Evolutionary conservation across 2,113 vertebrate genomes (phyloP).

Genomic region (Piaya cayana): DNA sequence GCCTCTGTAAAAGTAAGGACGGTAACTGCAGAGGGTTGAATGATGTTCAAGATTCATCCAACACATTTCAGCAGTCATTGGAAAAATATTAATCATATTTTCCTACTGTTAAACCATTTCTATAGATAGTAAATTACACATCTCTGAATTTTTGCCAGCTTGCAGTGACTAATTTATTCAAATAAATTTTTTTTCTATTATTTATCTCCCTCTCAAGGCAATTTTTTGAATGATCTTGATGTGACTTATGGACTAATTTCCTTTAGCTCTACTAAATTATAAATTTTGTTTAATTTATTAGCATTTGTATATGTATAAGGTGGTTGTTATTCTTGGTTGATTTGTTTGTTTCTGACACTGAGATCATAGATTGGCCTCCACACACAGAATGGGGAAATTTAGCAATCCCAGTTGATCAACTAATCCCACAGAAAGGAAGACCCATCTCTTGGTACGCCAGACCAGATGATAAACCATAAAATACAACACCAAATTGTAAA

Average conservation of each 20-base stretch:
- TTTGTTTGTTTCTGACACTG: neutral
- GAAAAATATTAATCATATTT: neutral
- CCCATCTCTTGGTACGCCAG: neutral
- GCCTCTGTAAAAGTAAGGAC: neutral
- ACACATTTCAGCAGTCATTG: neutral
- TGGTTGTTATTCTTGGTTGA: neutral
- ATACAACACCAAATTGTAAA: neutral
- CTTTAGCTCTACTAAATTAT: neutral
- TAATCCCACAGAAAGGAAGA: neutral
- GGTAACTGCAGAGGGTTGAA: neutral
- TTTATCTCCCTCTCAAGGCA: neutral
- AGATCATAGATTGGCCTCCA: neutral
- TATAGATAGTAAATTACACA: neutral
- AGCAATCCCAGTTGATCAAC: neutral
- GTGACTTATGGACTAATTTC: neutral
- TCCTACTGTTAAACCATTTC: neutral
- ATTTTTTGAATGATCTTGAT: neutral
- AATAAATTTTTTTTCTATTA: neutral
- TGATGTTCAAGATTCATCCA: neutral
- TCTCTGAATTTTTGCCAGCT: neutral
- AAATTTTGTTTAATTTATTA: neutral
- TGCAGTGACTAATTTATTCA: slow-evolving; percentile 1
- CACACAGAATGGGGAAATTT: neutral
- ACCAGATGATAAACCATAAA: neutral
- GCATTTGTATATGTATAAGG: neutral